Percentiles rank a stretch among this genome's conserved stretches.
Conservation (phyloP, 1,140 invertebrate genomes). For the Ooceraea biroi region DNA sequence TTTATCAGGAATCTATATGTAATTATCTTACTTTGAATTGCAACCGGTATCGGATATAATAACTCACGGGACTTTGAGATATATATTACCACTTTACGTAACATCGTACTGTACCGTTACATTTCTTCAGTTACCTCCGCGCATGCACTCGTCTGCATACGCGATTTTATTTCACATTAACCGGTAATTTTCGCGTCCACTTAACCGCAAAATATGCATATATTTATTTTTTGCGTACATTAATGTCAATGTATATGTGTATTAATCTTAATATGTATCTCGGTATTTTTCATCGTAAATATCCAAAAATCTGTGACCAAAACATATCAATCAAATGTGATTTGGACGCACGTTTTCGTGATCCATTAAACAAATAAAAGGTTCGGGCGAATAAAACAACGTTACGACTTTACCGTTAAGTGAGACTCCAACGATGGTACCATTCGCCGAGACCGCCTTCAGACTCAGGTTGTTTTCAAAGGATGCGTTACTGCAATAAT, state of each 20-base stretch:
- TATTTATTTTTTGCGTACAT: neutral
- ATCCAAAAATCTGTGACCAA: too few relatives aligned
- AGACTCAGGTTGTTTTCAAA: constrained; percentile 88
- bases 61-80: constrained; percentile 26
- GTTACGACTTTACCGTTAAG: constrained; percentile 82
- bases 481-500: constrained; percentile 87
- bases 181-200: neutral
- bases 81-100: constrained; percentile 67
- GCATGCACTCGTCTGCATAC: constrained; percentile 12
- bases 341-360: too few relatives aligned
- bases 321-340: too few relatives aligned
- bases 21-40: constrained; percentile 65
- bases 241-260: too few relatives aligned
- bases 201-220: neutral
- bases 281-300: too few relatives aligned
- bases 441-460: constrained; percentile 88
- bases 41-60: constrained; percentile 61
- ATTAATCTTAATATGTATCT: too few relatives aligned
- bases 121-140: constrained; percentile 5
- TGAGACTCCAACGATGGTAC: constrained; percentile 88
- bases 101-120: constrained; percentile 59
- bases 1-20: constrained; percentile 28
- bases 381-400: neutral
- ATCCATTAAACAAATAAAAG: too few relatives aligned
- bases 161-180: neutral